Evolutionary conservation across 2,888 invertebrate genomes (phyloP), one percentile per base, ranked within the genome.

Genomic region (Leuctra nigra): DNA sequence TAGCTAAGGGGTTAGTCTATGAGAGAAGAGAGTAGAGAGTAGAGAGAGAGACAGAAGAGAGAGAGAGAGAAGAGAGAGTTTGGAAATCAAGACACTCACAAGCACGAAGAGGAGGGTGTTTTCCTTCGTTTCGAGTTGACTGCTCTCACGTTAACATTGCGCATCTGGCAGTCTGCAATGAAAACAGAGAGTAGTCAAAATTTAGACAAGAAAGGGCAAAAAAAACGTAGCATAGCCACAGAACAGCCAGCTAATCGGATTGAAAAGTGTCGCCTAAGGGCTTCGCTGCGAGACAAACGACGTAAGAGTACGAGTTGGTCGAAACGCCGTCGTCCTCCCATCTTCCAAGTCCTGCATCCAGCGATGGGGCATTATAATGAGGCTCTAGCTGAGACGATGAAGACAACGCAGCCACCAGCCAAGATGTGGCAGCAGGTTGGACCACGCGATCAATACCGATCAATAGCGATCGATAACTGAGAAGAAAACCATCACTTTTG

Each of bases 111-210:
- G 74, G 80, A 77, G 75, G 77, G 75, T 75, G 79, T 75, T 78
- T 80, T 79, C 76, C 79, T 79, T 79, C 80, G 76, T 77, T 80
- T 80, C 76, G 77, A 76, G 79, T 78, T 78, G 79, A 80, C 80
- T 78, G 80, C 81, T 79, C 81, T 81, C 79, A 79, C 80, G 79
- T 81, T 81, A 79, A 81, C 81, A 82, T 81, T 82, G 80, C 81
- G 81, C 81, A 79, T 81, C 80, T 82, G 81, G 80, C 79, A 82
- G 81, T 83, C 83, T 83, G 82, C 80, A 83, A 83, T 81, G 80
- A 80, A 79, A 82, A 82, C 80, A 81, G 79, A 74, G 75, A 75
- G 74, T 72, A 74, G 75, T 75, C 75, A 75, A 63, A 60, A 62
- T 62, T 62, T 62, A 62, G 61, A 62, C 62, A 63, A 59, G 57